Percentiles rank a stretch among this genome's conserved stretches.
Conservation (phyloP, 2,113 vertebrate species). For the Gasterosteus nipponicus region DNA sequence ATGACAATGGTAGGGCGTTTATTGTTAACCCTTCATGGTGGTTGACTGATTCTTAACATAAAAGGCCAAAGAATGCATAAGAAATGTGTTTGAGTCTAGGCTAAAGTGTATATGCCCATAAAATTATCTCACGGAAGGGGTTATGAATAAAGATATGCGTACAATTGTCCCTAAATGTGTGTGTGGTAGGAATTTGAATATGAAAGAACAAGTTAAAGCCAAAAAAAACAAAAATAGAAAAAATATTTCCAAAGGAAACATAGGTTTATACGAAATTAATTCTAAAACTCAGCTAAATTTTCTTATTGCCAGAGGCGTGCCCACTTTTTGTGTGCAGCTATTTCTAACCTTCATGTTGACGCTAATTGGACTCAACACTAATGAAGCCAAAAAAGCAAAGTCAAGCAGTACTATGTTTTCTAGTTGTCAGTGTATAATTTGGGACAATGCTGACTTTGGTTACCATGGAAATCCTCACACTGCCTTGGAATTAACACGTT, state of each 20-base stretch:
- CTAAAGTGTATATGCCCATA: conserved; percentile 52
- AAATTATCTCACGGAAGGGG: conserved; percentile 4
- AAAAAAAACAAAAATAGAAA: background rate
- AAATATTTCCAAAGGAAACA: background rate
- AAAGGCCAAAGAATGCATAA: conserved; percentile 74
- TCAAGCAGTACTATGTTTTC: conserved; percentile 45
- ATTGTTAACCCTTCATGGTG: conserved; percentile 62
- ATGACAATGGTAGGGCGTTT: conserved; percentile 67
- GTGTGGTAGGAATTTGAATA: background rate
- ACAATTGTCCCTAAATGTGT: background rate
- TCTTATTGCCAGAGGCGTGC: conserved; percentile 43
- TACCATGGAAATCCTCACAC: conserved; percentile 16
- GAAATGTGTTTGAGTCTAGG: conserved; percentile 24
- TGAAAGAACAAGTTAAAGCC: background rate
- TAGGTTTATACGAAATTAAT: conserved; percentile 25
- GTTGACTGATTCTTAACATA: conserved; percentile 59
- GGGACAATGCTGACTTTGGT: conserved; percentile 44
- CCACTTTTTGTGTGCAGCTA: conserved; percentile 48
- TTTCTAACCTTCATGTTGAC: conserved; percentile 61
- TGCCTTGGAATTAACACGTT: conserved; percentile 14
- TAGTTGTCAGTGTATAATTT: conserved; percentile 44
- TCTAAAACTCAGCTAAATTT: conserved; percentile 39
- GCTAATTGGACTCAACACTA: conserved; percentile 70
- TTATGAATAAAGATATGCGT: background rate
- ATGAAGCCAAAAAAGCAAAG: conserved; percentile 71